Conservation (phyloP, 2,888 invertebrate species). For the Nycteola revayana region DNA sequence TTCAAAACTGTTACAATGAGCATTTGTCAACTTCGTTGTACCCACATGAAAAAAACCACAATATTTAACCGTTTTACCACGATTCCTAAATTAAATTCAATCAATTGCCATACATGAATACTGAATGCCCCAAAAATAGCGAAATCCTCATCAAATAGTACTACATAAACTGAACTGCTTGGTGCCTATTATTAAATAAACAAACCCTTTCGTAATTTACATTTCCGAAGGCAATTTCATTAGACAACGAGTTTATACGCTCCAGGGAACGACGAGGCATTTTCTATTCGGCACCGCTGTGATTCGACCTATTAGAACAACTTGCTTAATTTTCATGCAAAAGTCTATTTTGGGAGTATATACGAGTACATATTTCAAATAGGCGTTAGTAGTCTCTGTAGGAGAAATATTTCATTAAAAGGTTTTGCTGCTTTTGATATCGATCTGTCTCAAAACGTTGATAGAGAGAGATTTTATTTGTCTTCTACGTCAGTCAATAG, state of each 20-base stretch:
- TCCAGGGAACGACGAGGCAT: conserved; percentile 21
- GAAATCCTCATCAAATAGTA: conserved; percentile 46
- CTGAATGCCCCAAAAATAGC: conserved; percentile 37
- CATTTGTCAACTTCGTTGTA: neutral
- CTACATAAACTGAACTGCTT: conserved; percentile 46
- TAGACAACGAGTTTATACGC: conserved; percentile 37
- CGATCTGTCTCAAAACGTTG: too few relatives aligned
- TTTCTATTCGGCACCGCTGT: conserved; percentile 19
- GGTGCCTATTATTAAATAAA: conserved; percentile 52
- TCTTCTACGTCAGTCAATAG: too few relatives aligned
- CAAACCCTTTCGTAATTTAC: conserved; percentile 47
- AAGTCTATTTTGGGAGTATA: conserved; percentile 10
- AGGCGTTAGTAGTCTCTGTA: too few relatives aligned
- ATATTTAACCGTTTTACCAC: too few relatives aligned
- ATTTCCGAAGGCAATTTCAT: conserved; percentile 50
- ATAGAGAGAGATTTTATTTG: too few relatives aligned
- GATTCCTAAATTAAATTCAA: conserved; percentile 11
- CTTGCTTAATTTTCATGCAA: conserved; percentile 28
- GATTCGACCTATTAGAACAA: conserved; percentile 25
- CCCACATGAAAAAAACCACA: too few relatives aligned
- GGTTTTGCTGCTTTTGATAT: too few relatives aligned
- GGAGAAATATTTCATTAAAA: too few relatives aligned
- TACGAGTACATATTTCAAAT: too few relatives aligned
- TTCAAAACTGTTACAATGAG: too few relatives aligned
- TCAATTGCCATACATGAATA: conserved; percentile 13